Conservation (phyloP, 2,888 invertebrate genomes). For the Hyposoter dolosus region DNA sequence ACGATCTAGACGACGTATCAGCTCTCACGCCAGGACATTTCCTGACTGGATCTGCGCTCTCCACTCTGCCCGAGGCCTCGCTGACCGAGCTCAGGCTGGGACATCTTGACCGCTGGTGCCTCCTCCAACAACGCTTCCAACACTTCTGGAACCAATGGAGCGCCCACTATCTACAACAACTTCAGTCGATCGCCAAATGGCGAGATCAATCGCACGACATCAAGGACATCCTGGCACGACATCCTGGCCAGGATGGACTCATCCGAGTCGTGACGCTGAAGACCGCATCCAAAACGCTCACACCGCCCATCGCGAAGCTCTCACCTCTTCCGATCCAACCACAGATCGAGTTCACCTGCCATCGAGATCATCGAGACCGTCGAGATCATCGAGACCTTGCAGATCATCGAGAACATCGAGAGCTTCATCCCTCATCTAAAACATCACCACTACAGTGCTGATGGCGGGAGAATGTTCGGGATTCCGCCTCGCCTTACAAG, state of each 20-base stretch:
- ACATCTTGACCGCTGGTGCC: constrained; percentile 12
- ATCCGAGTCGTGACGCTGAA: no score
- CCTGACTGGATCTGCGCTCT: constrained; percentile 18
- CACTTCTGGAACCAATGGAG: constrained; percentile 40
- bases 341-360: no score
- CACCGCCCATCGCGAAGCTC: constrained; percentile 22
- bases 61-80: constrained; percentile 17
- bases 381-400: no score
- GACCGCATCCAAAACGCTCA: no score
- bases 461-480: no score
- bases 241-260: no score
- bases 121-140: constrained; percentile 20
- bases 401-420: no score
- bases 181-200: constrained; percentile 37
- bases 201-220: constrained; percentile 26
- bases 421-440: no score
- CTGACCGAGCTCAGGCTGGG: not conserved
- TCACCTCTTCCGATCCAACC: not conserved
- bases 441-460: no score
- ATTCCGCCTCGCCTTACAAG: no score
- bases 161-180: constrained; percentile 14
- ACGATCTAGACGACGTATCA: constrained; percentile 57
- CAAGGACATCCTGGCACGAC: no score
- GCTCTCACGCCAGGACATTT: constrained; percentile 46
- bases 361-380: no score